These are phyloP conservation scores for Ageneiosus marmoratus DNA, from an alignment of 2,113 vertebrate species.

Conservation along the genomic window DNA sequence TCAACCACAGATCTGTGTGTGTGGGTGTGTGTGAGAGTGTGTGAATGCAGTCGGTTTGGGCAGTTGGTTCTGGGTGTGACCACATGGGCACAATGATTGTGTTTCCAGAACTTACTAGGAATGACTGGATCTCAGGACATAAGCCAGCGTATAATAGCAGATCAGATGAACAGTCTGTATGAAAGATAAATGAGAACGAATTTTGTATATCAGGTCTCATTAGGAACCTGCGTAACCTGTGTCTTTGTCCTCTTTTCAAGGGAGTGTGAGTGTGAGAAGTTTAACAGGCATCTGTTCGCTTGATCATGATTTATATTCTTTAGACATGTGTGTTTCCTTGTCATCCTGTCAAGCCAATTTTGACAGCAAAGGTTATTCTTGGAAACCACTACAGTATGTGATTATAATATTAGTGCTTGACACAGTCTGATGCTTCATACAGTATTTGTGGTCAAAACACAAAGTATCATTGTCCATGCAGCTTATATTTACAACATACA, in stretches of 20 bases:
- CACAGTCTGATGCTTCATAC: background rate
- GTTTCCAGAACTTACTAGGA: conserved; percentile 34
- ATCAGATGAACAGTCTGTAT: conserved; percentile 36
- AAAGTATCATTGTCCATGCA: conserved; percentile 35
- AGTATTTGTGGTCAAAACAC: conserved; percentile 55
- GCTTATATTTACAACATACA: conserved; percentile 58
- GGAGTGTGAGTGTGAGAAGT: background rate
- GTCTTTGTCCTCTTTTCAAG: background rate
- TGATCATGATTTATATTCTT: background rate
- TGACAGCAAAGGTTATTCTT: background rate
- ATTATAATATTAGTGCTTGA: background rate
- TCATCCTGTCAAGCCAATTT: background rate
- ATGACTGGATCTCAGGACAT: conserved; percentile 36
- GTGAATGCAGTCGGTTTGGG: conserved; percentile 53
- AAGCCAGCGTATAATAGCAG: conserved; percentile 5
- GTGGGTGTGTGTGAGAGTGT: background rate
- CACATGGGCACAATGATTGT: conserved; percentile 29
- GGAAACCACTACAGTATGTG: background rate
- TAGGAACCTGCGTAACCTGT: background rate
- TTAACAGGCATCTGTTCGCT: background rate
- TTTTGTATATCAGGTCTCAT: background rate
- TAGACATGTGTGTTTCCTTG: background rate
- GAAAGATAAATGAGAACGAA: conserved; percentile 43
- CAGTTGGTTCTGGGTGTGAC: conserved; percentile 36
- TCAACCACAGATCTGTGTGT: conserved; percentile 42